Percentiles rank a stretch among this genome's conserved stretches.
Conservation (phyloP, 37 sponge, comb jelly and placozoan species). For the Ephydatia muelleri region DNA sequence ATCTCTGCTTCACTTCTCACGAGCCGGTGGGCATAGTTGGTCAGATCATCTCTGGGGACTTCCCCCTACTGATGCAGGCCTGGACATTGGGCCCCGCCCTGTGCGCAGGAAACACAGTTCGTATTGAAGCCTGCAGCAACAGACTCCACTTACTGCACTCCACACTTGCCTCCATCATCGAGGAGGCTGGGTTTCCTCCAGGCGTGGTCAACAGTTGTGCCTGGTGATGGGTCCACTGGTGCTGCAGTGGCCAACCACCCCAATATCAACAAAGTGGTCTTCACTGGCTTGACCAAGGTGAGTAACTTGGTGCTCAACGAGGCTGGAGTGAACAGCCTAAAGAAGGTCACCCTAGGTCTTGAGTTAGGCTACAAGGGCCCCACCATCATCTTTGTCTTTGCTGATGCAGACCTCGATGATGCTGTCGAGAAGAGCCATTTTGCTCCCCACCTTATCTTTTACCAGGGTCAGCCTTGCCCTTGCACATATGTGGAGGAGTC, state of each 20-base stretch:
- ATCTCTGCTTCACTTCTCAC: no score
- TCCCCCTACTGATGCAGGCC: no score
- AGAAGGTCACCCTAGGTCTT: constrained; percentile 31
- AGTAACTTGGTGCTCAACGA: constrained; percentile 6
- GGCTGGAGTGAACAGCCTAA: no score
- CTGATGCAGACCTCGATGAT: constrained; percentile 84
- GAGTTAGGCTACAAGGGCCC: constrained; percentile 90
- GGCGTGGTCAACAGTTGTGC: constrained; percentile 89
- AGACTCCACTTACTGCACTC: no score
- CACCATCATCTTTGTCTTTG: constrained; percentile 69
- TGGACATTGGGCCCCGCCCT: no score
- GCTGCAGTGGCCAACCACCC: constrained; percentile 80
- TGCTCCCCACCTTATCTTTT: constrained; percentile 81
- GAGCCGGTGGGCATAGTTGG: no score
- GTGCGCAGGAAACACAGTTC: no score
- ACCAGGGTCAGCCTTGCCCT: constrained; percentile 85
- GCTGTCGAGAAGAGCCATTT: constrained; percentile 76
- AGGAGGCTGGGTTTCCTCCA: constrained; percentile 88
- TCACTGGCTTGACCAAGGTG: constrained; percentile 53
- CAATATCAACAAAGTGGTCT: constrained; percentile 87
- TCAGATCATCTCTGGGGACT: no score
- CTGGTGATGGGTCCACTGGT: constrained; percentile 88
- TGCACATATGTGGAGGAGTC: constrained; percentile 82
- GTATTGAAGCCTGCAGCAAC: no score
- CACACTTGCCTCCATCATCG: no score